A percentile compares a stretch with the other conserved stretches of the same genome.
Conservation (phyloP, 2,888 invertebrate species). For the Lepas anatifera region DNA sequence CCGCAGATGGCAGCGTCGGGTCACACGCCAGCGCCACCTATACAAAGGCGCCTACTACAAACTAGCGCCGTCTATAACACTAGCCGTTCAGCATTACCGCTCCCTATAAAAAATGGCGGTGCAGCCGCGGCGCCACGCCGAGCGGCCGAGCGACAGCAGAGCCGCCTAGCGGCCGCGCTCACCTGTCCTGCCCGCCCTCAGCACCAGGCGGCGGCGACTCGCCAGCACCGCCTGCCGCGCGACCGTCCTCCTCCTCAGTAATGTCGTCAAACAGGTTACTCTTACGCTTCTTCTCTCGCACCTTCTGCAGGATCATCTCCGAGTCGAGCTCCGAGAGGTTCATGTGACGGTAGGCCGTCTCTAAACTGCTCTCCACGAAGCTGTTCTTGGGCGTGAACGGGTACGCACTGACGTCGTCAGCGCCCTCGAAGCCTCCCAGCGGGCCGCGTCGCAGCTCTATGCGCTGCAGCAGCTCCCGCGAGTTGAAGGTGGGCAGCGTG, state of each 20-base stretch:
- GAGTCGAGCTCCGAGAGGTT: slow-evolving; percentile 21
- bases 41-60: no score
- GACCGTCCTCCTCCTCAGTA: neutral
- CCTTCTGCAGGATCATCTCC: slow-evolving; percentile 22
- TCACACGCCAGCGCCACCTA: no score
- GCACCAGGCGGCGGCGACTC: neutral
- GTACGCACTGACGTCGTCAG: slow-evolving; percentile 27
- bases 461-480: slow-evolving; percentile 36
- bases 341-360: slow-evolving; percentile 26
- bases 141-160: neutral
- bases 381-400: slow-evolving; percentile 36
- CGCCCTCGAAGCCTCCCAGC: slow-evolving; percentile 29
- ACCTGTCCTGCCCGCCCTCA: neutral
- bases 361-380: slow-evolving; percentile 31
- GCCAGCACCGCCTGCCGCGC: neutral
- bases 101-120: no score
- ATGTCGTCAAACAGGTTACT: neutral
- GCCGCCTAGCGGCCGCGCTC: neutral
- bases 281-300: slow-evolving; percentile 18
- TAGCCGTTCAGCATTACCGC: no score
- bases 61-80: no score
- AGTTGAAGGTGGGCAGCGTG: slow-evolving; percentile 36
- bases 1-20: no score
- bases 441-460: slow-evolving; percentile 35
- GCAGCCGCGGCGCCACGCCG: no score